These are phyloP conservation scores for Heptranchias perlo DNA, from an alignment of 2,113 vertebrate species.

Conservation along the genomic window DNA sequence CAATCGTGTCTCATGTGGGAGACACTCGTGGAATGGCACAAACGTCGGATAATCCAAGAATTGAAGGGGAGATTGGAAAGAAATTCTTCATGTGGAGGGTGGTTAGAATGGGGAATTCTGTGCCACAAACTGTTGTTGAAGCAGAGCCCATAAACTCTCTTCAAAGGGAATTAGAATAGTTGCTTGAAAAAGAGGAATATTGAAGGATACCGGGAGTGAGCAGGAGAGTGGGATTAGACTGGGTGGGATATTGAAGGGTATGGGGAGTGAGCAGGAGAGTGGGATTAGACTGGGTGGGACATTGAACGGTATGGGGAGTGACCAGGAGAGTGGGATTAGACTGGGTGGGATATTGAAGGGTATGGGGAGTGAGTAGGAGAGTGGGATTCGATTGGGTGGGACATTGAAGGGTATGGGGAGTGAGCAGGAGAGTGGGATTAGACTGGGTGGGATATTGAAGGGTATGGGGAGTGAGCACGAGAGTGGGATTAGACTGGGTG, in stretches of 20 bases:
- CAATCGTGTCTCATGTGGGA: background rate
- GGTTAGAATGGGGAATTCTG: background rate
- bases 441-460: too few relatives aligned
- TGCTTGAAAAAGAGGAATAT: too few relatives aligned
- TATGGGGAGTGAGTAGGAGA: background rate
- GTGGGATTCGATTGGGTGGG: background rate
- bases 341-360: background rate
- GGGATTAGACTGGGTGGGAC: background rate
- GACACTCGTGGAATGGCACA: background rate
- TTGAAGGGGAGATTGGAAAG: background rate
- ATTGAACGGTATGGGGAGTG: background rate
- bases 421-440: too few relatives aligned
- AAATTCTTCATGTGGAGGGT: background rate
- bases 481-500: too few relatives aligned
- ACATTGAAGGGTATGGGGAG: too few relatives aligned
- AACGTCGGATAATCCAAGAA: background rate
- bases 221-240: too few relatives aligned
- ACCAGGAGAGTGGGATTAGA: background rate
- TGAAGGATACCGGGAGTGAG: too few relatives aligned
- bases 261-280: background rate
- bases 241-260: too few relatives aligned
- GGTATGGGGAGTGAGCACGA: too few relatives aligned
- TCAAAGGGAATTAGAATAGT: too few relatives aligned
- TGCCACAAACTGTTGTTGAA: background rate
- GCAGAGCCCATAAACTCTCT: too few relatives aligned